Conservation (phyloP, 2,797 vertebrate species). For the Gobionotothen gibberifrons region DNA sequence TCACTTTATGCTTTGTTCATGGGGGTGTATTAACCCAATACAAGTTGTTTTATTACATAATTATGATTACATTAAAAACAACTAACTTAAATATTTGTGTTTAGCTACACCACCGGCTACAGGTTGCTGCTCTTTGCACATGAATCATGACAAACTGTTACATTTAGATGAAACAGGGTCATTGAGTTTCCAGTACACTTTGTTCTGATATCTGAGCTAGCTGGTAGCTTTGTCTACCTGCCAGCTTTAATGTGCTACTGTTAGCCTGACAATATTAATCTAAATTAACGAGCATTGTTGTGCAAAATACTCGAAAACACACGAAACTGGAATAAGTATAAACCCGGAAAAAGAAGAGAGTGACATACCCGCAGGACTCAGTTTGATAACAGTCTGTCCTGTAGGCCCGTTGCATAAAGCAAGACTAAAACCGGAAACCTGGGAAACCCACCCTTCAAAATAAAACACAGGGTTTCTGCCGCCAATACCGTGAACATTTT, state of each 20-base stretch:
- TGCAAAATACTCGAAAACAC: neutral
- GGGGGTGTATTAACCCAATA: slow-evolving; percentile 1
- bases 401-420: slow-evolving; percentile 27
- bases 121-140: neutral
- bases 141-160: neutral
- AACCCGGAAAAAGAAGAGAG: neutral
- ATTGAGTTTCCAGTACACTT: slow-evolving; percentile 26
- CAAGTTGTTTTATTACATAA: neutral
- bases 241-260: neutral
- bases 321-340: neutral
- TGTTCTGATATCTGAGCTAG: slow-evolving; percentile 44
- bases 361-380: slow-evolving; percentile 54
- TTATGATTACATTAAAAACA: neutral
- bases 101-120: no score
- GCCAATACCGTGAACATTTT: no score
- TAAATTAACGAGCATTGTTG: rapidly evolving
- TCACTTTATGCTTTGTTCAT: neutral
- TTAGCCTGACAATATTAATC: neutral
- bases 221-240: neutral
- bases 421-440: neutral
- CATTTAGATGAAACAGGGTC: neutral
- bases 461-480: slow-evolving; percentile 32
- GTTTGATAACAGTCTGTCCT: slow-evolving; percentile 43
- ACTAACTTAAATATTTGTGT: neutral
- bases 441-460: slow-evolving; percentile 22